Evolutionary conservation across 2,888 invertebrate species (phyloP).

Genomic region (Pterostichus niger): DNA sequence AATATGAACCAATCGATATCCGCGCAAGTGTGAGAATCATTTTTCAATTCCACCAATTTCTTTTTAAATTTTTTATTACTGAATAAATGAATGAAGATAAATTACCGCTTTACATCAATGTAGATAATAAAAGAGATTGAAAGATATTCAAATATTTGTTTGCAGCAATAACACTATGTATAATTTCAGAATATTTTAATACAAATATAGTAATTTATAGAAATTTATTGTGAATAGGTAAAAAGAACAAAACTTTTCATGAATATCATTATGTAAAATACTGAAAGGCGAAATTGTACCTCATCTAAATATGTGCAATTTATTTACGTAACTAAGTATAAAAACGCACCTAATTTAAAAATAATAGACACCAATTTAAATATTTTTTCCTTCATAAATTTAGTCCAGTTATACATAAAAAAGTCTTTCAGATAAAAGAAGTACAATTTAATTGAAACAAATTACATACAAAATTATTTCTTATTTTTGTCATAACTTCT

Average conservation of each 20-base stretch:
- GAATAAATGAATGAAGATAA: slow-evolving; percentile 48
- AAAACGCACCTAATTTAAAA: slow-evolving; percentile 19
- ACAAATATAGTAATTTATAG: not conserved
- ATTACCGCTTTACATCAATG: slow-evolving; percentile 30
- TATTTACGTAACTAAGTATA: slow-evolving; percentile 30
- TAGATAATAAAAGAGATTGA: not conserved
- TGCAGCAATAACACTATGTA: not conserved
- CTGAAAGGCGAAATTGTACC: slow-evolving; percentile 3
- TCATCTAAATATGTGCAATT: slow-evolving; percentile 1
- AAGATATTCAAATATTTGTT: not conserved
- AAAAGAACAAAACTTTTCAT: slow-evolving; percentile 24
- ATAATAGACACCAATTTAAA: no score
- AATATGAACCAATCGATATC: slow-evolving; percentile 45
- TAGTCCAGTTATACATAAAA: no score
- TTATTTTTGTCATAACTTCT: no score
- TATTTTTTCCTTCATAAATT: no score
- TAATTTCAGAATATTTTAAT: slow-evolving; percentile 1
- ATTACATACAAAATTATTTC: no score
- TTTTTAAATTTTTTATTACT: slow-evolving; percentile 27
- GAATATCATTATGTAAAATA: slow-evolving; percentile 41
- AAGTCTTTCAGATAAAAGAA: no score
- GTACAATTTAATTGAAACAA: no score
- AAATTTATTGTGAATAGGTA: slow-evolving; percentile 15
- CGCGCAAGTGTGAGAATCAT: slow-evolving; percentile 40
- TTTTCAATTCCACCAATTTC: slow-evolving; percentile 41